These are phyloP conservation scores for Corythornis cristatus DNA, from an alignment of 2,113 vertebrate species.

Conservation along the genomic window DNA sequence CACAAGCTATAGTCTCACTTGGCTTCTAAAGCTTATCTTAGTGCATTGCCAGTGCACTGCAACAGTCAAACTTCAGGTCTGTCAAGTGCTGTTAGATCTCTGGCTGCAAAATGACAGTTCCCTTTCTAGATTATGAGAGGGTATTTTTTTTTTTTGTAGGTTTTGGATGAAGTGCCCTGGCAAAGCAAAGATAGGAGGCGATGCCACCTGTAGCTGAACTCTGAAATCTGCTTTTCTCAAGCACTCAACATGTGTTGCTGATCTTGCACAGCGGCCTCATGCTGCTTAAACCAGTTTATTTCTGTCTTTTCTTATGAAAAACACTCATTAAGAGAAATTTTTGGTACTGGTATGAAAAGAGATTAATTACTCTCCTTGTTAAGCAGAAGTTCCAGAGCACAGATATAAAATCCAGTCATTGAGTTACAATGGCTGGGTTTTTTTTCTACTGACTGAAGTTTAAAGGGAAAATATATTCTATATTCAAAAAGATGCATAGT, in stretches of 20 bases:
- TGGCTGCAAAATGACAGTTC: neutral
- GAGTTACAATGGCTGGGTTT: neutral
- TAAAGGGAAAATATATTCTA: neutral
- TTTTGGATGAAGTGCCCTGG: neutral
- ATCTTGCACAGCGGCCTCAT: neutral
- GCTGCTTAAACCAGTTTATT: neutral
- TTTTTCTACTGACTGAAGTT: neutral
- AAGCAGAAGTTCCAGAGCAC: neutral
- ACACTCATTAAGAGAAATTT: neutral
- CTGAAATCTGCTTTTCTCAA: neutral
- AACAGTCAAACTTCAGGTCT: neutral
- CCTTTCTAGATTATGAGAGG: neutral
- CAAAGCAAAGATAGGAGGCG: neutral
- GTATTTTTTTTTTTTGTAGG: neutral
- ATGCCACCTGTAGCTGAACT: neutral
- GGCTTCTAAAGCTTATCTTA: neutral
- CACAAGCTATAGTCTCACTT: accelerated
- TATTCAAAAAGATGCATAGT: neutral
- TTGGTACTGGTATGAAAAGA: neutral
- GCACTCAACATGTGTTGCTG: neutral
- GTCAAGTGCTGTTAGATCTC: neutral
- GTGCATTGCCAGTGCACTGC: accelerated
- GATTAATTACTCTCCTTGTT: neutral
- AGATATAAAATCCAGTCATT: neutral
- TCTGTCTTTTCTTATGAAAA: neutral